A percentile compares a stretch with the other conserved stretches of the same genome.
Evolutionary conservation across 2,888 invertebrate genomes (phyloP).

Genomic region (Amblyteles armatorius): DNA sequence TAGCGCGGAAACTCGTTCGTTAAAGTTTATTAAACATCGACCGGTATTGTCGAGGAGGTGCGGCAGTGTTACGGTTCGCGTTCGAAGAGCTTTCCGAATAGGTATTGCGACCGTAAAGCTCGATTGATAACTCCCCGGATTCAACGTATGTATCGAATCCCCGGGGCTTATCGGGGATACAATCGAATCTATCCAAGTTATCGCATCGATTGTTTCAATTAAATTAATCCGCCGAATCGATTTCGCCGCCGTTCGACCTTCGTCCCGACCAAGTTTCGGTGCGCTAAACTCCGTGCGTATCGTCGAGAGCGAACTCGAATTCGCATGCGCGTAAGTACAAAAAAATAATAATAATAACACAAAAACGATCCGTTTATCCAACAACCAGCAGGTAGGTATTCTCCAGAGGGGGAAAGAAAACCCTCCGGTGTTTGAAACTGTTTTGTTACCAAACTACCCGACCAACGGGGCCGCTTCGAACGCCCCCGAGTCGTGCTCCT

Average conservation of each 20-base stretch:
- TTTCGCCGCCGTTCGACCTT: background rate
- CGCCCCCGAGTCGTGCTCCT: background rate
- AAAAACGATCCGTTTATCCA: background rate
- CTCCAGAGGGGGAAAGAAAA: constrained; percentile 20
- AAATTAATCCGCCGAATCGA: constrained; percentile 30
- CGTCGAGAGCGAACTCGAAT: background rate
- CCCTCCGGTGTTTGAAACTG: constrained; percentile 27
- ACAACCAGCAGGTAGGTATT: constrained; percentile 25
- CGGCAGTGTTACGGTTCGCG: background rate
- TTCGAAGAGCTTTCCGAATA: background rate
- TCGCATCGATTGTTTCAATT: constrained; percentile 24
- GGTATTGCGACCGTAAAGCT: background rate
- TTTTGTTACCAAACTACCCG: constrained; percentile 46
- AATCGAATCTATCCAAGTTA: constrained; percentile 12
- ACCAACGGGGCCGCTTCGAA: constrained; percentile 36
- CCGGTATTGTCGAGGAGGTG: background rate
- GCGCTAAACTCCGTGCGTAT: background rate
- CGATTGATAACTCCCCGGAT: constrained; percentile 24
- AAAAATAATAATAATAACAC: background rate
- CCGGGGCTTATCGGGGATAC: background rate
- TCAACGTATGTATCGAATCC: constrained; percentile 13
- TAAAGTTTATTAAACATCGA: constrained; percentile 20
- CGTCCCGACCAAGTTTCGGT: background rate
- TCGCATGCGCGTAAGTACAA: background rate
- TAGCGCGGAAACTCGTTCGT: constrained; percentile 2